Conservation (phyloP, 2,797 vertebrate genomes). For the Peromyscus eremicus region DNA sequence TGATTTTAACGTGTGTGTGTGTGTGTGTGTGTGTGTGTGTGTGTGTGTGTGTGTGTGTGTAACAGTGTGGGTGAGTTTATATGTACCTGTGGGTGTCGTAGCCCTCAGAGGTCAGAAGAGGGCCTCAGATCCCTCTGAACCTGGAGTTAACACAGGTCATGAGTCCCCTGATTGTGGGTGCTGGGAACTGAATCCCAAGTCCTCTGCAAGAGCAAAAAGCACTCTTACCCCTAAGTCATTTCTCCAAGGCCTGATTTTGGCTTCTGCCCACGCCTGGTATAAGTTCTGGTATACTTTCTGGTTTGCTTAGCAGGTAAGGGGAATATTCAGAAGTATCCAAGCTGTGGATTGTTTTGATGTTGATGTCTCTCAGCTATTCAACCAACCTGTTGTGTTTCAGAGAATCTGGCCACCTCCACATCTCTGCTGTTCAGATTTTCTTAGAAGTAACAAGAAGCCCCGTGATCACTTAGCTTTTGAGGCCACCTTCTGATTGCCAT, state of each 20-base stretch:
- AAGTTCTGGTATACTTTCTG: slow-evolving; percentile 43
- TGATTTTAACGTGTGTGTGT: background rate
- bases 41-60: background rate
- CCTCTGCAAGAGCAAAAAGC: background rate
- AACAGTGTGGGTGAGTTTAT: background rate
- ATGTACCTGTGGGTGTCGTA: background rate
- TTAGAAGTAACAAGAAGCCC: background rate
- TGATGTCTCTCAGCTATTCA: slow-evolving; percentile 30
- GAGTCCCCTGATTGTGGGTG: background rate
- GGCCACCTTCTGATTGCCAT: slow-evolving; percentile 8
- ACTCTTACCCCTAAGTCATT: background rate
- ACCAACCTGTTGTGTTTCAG: slow-evolving; percentile 46
- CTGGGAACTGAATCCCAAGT: background rate
- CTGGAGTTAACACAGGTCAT: background rate
- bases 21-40: background rate
- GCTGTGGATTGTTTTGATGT: slow-evolving; percentile 37
- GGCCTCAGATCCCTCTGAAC: background rate
- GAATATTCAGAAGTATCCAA: slow-evolving; percentile 71
- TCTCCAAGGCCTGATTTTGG: background rate
- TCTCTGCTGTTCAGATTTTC: background rate
- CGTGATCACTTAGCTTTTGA: background rate
- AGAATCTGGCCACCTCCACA: slow-evolving; percentile 14
- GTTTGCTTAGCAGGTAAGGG: slow-evolving; percentile 59
- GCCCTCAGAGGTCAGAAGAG: background rate
- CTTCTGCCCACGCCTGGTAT: background rate